Evolutionary conservation across 2,797 vertebrate species (phyloP).

Genomic region (Denticeps clupeoides): DNA sequence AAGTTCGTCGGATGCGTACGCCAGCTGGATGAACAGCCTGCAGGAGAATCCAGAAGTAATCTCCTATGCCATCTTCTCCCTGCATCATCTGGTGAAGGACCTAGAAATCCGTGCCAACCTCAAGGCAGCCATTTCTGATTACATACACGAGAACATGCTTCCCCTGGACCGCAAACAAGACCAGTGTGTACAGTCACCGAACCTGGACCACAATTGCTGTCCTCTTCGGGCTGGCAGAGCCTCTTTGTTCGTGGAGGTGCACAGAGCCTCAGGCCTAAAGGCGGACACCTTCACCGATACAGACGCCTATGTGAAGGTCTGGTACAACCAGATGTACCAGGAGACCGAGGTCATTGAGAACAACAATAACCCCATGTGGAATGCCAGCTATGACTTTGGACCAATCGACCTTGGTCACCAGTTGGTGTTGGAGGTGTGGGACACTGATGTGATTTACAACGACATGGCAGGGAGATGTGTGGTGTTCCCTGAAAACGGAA

Average conservation of each 20-base stretch:
- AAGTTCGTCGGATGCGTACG: slow-evolving; percentile 49
- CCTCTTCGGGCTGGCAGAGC: slow-evolving; percentile 62
- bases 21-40: slow-evolving; percentile 65
- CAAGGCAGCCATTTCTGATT: slow-evolving; percentile 51
- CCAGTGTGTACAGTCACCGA: slow-evolving; percentile 40
- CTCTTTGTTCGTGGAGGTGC: slow-evolving; percentile 47
- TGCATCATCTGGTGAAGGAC: slow-evolving; percentile 63
- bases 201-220: slow-evolving; percentile 68
- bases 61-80: slow-evolving; percentile 65
- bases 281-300: slow-evolving; percentile 56
- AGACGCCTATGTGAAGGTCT: slow-evolving; percentile 69
- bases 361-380: slow-evolving; percentile 65
- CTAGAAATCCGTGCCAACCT: slow-evolving; percentile 51
- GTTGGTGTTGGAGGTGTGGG: slow-evolving; percentile 75
- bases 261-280: slow-evolving; percentile 48
- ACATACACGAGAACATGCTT: slow-evolving; percentile 61
- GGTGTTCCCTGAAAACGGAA: slow-evolving; percentile 45
- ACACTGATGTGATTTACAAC: slow-evolving; percentile 64
- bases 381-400: slow-evolving; percentile 48
- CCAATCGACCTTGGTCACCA: slow-evolving; percentile 52
- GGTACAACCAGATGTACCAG: slow-evolving; percentile 50
- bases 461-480: slow-evolving; percentile 68
- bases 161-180: slow-evolving; percentile 39
- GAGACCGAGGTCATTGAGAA: slow-evolving; percentile 55
- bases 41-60: slow-evolving; percentile 58